These are phyloP conservation scores for Synodontis membranacea DNA, from an alignment of 2,113 vertebrate genomes.

Conservation along the genomic window DNA sequence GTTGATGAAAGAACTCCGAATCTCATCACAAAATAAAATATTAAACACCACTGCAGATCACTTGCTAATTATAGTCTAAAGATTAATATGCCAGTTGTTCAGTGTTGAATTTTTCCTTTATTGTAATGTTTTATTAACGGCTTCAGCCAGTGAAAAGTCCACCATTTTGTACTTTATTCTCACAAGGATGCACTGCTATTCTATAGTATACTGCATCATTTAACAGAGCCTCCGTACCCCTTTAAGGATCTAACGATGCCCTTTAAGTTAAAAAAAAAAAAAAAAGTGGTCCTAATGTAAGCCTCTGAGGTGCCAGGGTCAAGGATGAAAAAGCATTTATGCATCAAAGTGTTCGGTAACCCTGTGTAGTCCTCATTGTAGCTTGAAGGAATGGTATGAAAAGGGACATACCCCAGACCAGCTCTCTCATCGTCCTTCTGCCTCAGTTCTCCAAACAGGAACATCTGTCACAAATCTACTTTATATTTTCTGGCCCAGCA, in stretches of 20 bases:
- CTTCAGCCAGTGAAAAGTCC: neutral
- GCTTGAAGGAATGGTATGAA: conserved; percentile 35
- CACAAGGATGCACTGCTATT: neutral
- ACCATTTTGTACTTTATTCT: neutral
- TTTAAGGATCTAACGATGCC: conserved; percentile 40
- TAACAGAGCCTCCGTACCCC: conserved; percentile 12
- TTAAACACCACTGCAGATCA: neutral
- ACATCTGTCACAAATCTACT: conserved; percentile 1
- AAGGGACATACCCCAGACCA: neutral
- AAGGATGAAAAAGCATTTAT: conserved; percentile 53
- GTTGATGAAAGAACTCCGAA: neutral
- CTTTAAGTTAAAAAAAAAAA: conserved; percentile 43
- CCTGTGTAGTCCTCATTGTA: conserved; percentile 35
- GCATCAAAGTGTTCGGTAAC: conserved; percentile 40
- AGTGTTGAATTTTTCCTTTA: neutral
- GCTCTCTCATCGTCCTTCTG: neutral
- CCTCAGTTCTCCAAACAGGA: conserved; percentile 7
- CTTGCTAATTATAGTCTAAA: neutral
- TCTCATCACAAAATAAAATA: neutral
- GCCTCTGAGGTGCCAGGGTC: conserved; percentile 24
- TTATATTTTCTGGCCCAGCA: conserved; percentile 10
- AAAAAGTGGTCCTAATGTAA: conserved; percentile 30
- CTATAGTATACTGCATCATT: neutral
- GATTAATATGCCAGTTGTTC: neutral
- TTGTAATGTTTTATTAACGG: neutral